Conservation (phyloP, 2,797 vertebrate species). For the Mergus octosetaceus region DNA sequence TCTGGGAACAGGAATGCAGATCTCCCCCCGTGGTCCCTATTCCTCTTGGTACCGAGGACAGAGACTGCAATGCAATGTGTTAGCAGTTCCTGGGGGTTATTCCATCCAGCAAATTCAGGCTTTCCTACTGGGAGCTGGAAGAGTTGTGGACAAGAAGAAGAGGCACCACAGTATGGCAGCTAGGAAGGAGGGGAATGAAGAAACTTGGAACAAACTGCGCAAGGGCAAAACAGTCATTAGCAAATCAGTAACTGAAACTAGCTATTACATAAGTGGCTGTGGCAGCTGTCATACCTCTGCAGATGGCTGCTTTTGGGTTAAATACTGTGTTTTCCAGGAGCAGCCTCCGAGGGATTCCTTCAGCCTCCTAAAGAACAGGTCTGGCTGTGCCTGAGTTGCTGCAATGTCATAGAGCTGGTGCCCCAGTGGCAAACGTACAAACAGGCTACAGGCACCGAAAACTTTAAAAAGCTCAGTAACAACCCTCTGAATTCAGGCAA, state of each 20-base stretch:
- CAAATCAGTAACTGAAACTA: slow-evolving; percentile 33
- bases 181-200: slow-evolving; percentile 53
- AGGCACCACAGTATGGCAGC: not conserved
- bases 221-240: slow-evolving; percentile 63
- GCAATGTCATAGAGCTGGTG: not conserved
- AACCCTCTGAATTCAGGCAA: not conserved
- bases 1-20: not conserved
- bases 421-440: not conserved
- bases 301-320: not conserved
- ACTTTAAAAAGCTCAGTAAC: not conserved
- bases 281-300: not conserved
- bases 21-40: not conserved
- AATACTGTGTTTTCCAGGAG: not conserved
- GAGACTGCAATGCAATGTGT: not conserved
- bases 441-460: not conserved
- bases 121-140: not conserved
- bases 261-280: slow-evolving; percentile 19
- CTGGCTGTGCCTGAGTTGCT: rapidly evolving
- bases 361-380: not conserved
- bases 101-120: not conserved
- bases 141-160: slow-evolving; percentile 32
- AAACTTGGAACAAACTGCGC: slow-evolving; percentile 35
- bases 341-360: not conserved
- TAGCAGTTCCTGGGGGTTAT: not conserved
- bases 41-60: not conserved